A percentile compares a stretch with the other conserved stretches of the same genome.
Evolutionary conservation across 2,797 vertebrate genomes (phyloP).

Genomic region (Eospalax fontanierii): DNA sequence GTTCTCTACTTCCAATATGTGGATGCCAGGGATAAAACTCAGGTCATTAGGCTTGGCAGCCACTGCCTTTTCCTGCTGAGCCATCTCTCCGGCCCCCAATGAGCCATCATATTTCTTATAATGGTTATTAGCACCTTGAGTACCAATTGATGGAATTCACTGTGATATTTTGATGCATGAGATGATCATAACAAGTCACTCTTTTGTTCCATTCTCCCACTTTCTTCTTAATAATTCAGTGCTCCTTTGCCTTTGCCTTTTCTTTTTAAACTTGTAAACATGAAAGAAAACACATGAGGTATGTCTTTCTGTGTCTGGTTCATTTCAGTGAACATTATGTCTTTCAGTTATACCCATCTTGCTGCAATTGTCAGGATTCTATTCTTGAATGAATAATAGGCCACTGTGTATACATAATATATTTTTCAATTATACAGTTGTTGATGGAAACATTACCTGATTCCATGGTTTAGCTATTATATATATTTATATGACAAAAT

Average conservation of each 20-base stretch:
- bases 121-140: background rate
- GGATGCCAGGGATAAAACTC: background rate
- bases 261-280: background rate
- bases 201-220: background rate
- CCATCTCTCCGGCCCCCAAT: background rate
- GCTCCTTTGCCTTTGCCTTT: background rate
- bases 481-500: too few relatives aligned
- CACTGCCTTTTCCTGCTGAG: too few relatives aligned
- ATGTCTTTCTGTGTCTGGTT: background rate
- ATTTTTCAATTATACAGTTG: too few relatives aligned
- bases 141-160: background rate
- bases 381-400: background rate
- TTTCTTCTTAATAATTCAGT: background rate
- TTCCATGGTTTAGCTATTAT: too few relatives aligned
- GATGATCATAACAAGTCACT: background rate
- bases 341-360: background rate
- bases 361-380: background rate
- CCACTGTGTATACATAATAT: too few relatives aligned
- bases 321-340: too few relatives aligned
- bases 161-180: background rate
- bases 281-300: background rate
- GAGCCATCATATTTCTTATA: constrained; percentile 1
- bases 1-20: background rate
- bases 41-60: background rate
- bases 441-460: too few relatives aligned